Evolutionary conservation across 1,140 invertebrate genomes (phyloP).

Genomic region (Eriocheir sinensis): DNA sequence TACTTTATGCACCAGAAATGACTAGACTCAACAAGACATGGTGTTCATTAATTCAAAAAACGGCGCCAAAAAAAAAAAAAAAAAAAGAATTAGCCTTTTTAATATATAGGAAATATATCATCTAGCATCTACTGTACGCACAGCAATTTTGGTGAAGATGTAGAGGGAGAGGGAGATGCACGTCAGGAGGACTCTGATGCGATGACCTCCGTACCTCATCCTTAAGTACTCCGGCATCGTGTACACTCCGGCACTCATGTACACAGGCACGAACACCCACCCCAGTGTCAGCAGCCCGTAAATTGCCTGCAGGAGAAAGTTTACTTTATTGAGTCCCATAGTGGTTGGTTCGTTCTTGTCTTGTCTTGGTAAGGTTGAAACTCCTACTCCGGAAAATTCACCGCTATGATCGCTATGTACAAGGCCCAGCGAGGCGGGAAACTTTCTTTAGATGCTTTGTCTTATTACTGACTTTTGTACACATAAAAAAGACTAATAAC

Average conservation of each 20-base stretch:
- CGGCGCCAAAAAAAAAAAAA: neutral
- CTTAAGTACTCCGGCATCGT: slow-evolving; percentile 85
- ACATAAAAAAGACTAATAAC: too few relatives aligned
- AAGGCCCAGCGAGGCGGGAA: too few relatives aligned
- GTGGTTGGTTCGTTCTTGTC: too few relatives aligned
- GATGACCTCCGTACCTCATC: slow-evolving; percentile 84
- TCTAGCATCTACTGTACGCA: slow-evolving; percentile 81
- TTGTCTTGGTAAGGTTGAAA: too few relatives aligned
- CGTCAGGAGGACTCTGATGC: slow-evolving; percentile 84
- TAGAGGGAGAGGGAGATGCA: slow-evolving; percentile 84
- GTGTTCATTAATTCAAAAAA: too few relatives aligned
- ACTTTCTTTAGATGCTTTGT: too few relatives aligned
- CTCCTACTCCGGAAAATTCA: too few relatives aligned
- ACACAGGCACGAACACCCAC: slow-evolving; percentile 85
- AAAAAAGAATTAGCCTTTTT: neutral
- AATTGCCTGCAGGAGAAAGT: slow-evolving; percentile 28
- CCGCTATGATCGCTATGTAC: too few relatives aligned
- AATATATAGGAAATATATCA: neutral
- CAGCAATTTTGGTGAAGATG: slow-evolving; percentile 85
- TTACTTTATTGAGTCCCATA: too few relatives aligned
- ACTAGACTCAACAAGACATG: too few relatives aligned
- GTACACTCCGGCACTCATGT: slow-evolving; percentile 83
- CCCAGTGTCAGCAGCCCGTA: slow-evolving; percentile 83
- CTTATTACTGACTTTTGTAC: too few relatives aligned
- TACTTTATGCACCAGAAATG: too few relatives aligned